Conservation (phyloP, 2,797 vertebrate species). For the Chelidonichthys spinosus region DNA sequence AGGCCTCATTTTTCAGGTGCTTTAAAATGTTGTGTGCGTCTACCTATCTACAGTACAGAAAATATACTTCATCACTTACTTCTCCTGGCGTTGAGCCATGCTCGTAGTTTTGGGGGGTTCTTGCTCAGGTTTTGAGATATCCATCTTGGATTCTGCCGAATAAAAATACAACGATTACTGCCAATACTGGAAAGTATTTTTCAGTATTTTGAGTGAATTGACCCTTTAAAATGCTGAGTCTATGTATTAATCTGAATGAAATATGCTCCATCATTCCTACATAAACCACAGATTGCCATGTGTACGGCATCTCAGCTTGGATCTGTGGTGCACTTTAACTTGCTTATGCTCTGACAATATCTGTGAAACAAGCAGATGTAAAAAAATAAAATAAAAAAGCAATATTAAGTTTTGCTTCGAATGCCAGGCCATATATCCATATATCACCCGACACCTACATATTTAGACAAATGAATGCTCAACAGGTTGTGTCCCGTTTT, state of each 20-base stretch:
- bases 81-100: neutral
- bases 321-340: constrained; percentile 9
- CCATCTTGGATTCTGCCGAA: neutral
- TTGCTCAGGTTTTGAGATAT: neutral
- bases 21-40: neutral
- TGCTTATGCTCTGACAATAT: neutral
- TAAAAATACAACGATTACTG: neutral
- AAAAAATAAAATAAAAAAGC: neutral
- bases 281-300: neutral
- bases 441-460: neutral
- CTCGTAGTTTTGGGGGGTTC: neutral
- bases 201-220: neutral
- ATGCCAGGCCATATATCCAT: constrained; percentile 6
- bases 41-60: neutral
- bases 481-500: constrained; percentile 19
- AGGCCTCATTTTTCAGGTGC: neutral
- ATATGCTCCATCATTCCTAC: neutral
- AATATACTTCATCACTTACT: neutral
- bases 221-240: neutral
- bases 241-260: neutral
- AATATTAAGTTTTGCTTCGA: constrained; percentile 10
- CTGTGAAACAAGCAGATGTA: no score
- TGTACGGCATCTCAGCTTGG: neutral
- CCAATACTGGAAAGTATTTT: neutral
- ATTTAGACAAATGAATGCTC: neutral